phyloP scores from a whole-genome alignment of 2,113 vertebrate species.

The Maccullochella peelii region DNA sequence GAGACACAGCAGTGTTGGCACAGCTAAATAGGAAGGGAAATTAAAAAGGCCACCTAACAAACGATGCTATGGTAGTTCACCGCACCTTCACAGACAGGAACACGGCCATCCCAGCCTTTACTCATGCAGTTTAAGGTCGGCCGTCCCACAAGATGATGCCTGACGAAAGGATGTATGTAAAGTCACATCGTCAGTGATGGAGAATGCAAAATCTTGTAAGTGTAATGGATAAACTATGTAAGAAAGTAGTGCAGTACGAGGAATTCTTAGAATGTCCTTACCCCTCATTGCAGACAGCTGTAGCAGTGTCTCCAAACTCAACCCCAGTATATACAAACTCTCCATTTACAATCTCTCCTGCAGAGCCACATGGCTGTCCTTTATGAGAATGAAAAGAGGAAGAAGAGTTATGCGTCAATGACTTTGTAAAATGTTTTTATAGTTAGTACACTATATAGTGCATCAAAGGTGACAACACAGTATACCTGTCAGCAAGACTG shows the following conservation, averaged over 20 bases:
- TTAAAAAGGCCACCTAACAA: background rate
- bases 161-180: conserved; percentile 29
- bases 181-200: background rate
- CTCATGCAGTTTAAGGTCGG: conserved; percentile 67
- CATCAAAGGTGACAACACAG: background rate
- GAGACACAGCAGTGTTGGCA: background rate
- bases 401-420: background rate
- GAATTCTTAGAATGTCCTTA: conserved; percentile 30
- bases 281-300: conserved; percentile 75
- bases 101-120: conserved; percentile 79
- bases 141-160: conserved; percentile 70
- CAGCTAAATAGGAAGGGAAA: background rate
- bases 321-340: conserved; percentile 73
- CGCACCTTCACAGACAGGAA: conserved; percentile 79
- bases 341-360: conserved; percentile 74
- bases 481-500: background rate
- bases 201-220: background rate
- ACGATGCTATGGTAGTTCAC: background rate
- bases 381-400: conserved; percentile 18
- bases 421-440: background rate
- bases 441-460: background rate
- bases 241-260: background rate
- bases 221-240: background rate
- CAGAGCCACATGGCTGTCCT: conserved; percentile 79
- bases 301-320: conserved; percentile 77